Evolutionary conservation across 2,797 vertebrate species (phyloP), one percentile per base, ranked within the genome.

Genomic region (Poeciliopsis paucimaculata): DNA sequence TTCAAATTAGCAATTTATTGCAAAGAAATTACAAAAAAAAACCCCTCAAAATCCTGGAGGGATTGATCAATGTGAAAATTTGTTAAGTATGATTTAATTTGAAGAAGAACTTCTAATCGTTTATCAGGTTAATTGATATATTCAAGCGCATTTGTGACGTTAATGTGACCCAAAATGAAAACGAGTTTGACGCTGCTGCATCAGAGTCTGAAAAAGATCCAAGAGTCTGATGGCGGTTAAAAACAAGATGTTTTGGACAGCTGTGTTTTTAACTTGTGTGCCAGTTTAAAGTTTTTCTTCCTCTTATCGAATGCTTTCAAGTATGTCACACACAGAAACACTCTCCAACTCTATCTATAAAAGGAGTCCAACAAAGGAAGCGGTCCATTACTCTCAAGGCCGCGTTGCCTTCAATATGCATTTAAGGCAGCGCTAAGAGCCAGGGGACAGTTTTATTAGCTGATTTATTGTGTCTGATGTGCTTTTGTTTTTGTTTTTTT

Each of bases 261-360:
- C 28, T 45, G 3, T 28, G 10, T 8, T 72, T 55, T 85, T 78
- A 83, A 84, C n/a, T 76, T 51, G n/a, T 77, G 73, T 45, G 62
- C 43, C 1, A 75, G 72, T 72, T 68, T 23, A 81, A 49, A 71
- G 2, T 5, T 77, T 70, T 46, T 28, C 0, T 55, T 4, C 47
- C 41, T 5, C 84, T 79, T 55, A 84, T 84, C 47, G 31, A 76
- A 26, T 60, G 47, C 77, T 82, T 82, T 85, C 23, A 68, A 82
- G 75, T 81, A 78, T 86, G 79, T 88, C 80, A 77, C 78, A 79
- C 75, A 49, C 18, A 23, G 23, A 77, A 82, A 66, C 39, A 83
- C 71, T 47, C 55, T 73, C 55, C 73, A 74, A 77, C 60, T 87
- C 70, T 47, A 60, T 74, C 77, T 60, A 57, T 60, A 2, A 43